Base-by-base conservation (phyloP, 2,888 invertebrate species). In the Periphyllus acericola region DNA sequence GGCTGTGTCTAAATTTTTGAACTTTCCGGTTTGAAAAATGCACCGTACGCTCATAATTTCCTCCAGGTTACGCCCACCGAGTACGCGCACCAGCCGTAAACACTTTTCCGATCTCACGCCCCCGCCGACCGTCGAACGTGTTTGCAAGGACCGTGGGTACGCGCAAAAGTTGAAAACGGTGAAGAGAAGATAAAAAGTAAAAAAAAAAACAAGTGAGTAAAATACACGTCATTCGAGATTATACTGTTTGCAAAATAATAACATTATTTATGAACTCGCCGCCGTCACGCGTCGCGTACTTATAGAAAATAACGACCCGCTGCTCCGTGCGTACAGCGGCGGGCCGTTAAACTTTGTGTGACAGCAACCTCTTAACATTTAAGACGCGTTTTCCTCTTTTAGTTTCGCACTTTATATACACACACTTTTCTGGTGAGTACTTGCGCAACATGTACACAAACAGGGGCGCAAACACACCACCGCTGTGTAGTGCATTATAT, bases 291-390 rank as follows among this genome's bases (percentile, higher is more conserved):
- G 25, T 68, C 21, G 32, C 71, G 71, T 68, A 76, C 60, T 74
- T 75, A 75, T 74, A 75, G 46, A 78, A 84, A 68, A 32, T 78
- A 78, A 84, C 84, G 76, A 68, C 84, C 68, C 68, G 46, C 84
- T 66, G 34, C 34, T 60, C 21, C 4, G 11, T 14, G 46, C 46
- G 46, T 14, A 14, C 3, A 46, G 46, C 1, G 17, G 34, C 25
- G 66, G 29, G 74, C 76, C 68, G 68, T 84, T 78, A 84, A 84
- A 84, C 84, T 84, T 78, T 68, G 46, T 76, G 32, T 78, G 84
- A 84, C 84, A 78, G 84, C 68, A 71, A 84, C 84, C 84, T 84
- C 84, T 84, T 84, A 76, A 84, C 83, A 68, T 78, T 84, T 78
- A 84, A 84, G 78, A 84, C 75, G 25, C 66, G 72, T 52, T 83